Base-by-base conservation (phyloP, 2,113 vertebrate species). In the Leptodactylus fuscus region DNA sequence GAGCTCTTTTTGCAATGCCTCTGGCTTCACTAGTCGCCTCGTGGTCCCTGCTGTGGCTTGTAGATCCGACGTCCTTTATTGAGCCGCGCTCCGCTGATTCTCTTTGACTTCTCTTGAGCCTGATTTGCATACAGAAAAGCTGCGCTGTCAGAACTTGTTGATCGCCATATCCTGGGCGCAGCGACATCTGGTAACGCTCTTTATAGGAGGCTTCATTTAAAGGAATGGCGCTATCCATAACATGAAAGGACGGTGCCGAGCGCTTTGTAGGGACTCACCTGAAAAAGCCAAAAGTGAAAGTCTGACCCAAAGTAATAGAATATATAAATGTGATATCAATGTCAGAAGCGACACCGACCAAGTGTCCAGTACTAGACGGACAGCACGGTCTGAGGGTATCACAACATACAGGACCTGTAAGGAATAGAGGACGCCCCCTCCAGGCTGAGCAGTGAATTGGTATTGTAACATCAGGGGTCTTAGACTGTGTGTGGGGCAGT, bases 41-140 rank as follows among this genome's bases (percentile, higher is more conserved):
- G 3, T 70, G 60, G 83, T 41, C 58, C 74, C 82, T 22, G 73
- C 82, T 77, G 82, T 53, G 75, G 22, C 22, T 10, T 38, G 58
- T 27, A 77, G 62, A 79, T 53, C 32, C 60, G 38, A 38, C n/a
- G 38, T 85, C 48, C 62, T 67, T 58, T 70, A 53, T 79, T 85
- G 62, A 85, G 58, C 22, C 13, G 29, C 22, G 46, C 24, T 49
- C 55, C 11, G 27, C 27, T 85, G 53, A 41, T 85, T 85, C 62
- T 53, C 58, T 85, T 79, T 85, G 75, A 85, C 62, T 85, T 70
- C 46, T 51, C 22, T 38, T 36, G 49, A 7, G 46, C 58, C 82
- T 67, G 58, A 48, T 78, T 65, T 69, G 41, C 82, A 85, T 85
- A 51, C 44, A 53, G 73, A 55, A 38, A 67, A 60, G 69, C 24